A percentile compares a stretch with the other conserved stretches of the same genome.
Evolutionary conservation across 2,797 vertebrate genomes (phyloP).

Genomic region (Liasis olivaceus): DNA sequence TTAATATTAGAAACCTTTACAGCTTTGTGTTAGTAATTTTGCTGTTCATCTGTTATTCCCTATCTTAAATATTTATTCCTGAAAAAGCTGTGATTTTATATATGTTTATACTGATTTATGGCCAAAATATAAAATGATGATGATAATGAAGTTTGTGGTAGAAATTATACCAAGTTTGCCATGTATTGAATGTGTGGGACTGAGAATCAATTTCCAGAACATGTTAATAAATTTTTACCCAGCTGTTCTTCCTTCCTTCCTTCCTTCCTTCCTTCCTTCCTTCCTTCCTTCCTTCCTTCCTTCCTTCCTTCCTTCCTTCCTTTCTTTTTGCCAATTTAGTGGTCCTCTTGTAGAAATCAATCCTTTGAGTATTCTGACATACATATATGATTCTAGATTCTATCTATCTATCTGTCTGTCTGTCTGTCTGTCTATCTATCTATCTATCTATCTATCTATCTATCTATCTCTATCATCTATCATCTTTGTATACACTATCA

Average conservation of each 20-base stretch:
- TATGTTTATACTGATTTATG: not conserved
- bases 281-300: no score
- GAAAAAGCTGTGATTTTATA: not conserved
- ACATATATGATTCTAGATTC: not conserved
- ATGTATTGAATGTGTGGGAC: not conserved
- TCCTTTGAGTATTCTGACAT: not conserved
- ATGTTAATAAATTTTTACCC: not conserved
- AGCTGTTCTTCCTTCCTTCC: not conserved
- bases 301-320: no score
- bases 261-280: no score
- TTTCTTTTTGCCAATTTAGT: not conserved
- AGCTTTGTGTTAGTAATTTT: not conserved
- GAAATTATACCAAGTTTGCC: not conserved
- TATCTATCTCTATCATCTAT: not conserved
- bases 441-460: no score
- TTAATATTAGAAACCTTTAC: not conserved
- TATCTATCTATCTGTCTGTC: not conserved
- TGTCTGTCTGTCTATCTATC: not conserved
- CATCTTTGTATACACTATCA: not conserved
- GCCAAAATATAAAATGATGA: not conserved
- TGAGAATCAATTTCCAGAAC: not conserved
- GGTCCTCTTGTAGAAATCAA: not conserved
- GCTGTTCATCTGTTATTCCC: not conserved
- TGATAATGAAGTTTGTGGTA: not conserved
- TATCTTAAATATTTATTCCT: not conserved